Conservation (phyloP, 2,888 invertebrate species). For the Meteorus colon region DNA sequence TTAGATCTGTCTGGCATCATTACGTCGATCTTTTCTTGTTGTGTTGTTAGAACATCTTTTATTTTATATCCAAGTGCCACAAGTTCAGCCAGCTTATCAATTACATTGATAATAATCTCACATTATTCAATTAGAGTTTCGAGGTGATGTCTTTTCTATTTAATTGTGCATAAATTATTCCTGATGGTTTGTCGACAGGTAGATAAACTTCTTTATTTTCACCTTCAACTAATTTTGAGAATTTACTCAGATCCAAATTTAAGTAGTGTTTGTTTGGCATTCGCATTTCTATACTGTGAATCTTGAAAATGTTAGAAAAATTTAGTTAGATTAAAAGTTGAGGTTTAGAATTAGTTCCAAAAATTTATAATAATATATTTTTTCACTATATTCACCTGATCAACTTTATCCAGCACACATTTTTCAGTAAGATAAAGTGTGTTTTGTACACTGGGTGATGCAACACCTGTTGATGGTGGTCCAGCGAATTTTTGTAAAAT, state of each 20-base stretch:
- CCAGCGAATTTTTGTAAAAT: conserved; percentile 86
- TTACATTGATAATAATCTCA: neutral
- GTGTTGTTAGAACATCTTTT: neutral
- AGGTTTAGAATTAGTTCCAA: conserved; percentile 14
- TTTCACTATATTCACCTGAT: conserved; percentile 76
- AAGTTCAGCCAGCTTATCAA: neutral
- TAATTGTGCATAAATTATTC: conserved; percentile 83
- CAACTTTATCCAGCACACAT: conserved; percentile 80
- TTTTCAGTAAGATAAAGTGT: conserved; percentile 84
- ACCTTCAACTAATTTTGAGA: conserved; percentile 79
- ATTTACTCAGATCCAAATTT: conserved; percentile 83
- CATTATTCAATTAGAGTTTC: conserved; percentile 72
- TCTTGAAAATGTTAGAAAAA: conserved; percentile 71
- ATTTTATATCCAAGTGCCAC: neutral
- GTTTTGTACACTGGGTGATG: conserved; percentile 87
- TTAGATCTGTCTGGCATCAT: neutral
- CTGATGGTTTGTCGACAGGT: conserved; percentile 86
- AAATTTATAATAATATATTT: neutral
- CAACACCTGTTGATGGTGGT: conserved; percentile 81
- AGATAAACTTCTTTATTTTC: conserved; percentile 82
- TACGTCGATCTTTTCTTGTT: neutral
- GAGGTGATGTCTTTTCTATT: conserved; percentile 77
- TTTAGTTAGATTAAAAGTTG: neutral
- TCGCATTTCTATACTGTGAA: conserved; percentile 82
- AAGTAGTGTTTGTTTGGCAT: conserved; percentile 90